Evolutionary conservation across 2,888 invertebrate genomes (phyloP), one percentile per base, ranked within the genome.

Genomic region (Sialis fuliginosa): DNA sequence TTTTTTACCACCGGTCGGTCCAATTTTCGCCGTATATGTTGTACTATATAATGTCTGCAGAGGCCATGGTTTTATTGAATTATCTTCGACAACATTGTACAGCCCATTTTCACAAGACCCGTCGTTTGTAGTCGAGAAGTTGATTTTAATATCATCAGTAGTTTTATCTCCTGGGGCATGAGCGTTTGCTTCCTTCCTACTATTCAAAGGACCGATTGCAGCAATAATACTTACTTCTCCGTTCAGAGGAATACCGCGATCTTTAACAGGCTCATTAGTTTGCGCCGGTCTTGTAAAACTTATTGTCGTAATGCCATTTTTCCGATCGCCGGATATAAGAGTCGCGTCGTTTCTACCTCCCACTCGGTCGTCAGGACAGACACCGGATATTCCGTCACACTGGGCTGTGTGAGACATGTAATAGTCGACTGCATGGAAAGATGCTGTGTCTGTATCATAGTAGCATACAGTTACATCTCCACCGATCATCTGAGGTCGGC

Each of bases 391-490:
- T 0, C 87, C 87, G 59, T 88, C 87, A 57, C 88, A 89, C 62
- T 88, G 83, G 1, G 87, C 75, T 46, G 80, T 67, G 53, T 84
- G 81, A 0, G 85, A 81, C 63, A 92, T 80, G 58, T 79, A 83
- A 63, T 91, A 92, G 65, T 92, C 92, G 8, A 80, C 77, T 2
- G 85, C 89, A 45, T 78, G 73, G 48, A 87, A 90, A 31, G 70
- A 67, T 54, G 67, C 71, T 5, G 67, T 65, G 4, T 62, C 65
- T 6, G 67, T 69, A 56, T 81, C 76, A 60, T 78, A 81, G 57
- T 79, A 89, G 3, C 84, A 84, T 1, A 92, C 86, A 0, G 81
- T 82, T 5, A 91, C 83, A 57, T 92, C 91, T 0, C 81, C 82
- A 7, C 87, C 88, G 46, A 75, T 64, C 89, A 89, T 89, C 61